Conservation (phyloP, 2,113 vertebrate genomes). For the Rattus norvegicus region DNA sequence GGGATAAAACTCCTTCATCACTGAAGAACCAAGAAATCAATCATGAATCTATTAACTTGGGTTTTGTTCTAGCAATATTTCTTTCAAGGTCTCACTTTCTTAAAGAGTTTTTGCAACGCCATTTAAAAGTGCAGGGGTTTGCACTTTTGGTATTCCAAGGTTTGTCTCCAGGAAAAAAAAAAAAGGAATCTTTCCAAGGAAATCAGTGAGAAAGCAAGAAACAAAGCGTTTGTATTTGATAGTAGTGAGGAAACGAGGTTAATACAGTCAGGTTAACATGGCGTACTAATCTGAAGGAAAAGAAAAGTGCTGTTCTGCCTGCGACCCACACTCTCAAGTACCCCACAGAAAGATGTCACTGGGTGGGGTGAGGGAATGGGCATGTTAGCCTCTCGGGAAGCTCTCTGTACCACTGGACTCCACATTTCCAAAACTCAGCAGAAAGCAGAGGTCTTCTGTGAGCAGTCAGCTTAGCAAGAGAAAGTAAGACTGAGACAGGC, state of each 20-base stretch:
- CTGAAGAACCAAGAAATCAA: not conserved
- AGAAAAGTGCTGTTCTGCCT: not conserved
- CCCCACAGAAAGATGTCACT: not conserved
- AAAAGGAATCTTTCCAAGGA: constrained; percentile 8
- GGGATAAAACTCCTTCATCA: not conserved
- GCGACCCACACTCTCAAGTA: not conserved
- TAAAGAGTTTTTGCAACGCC: not conserved
- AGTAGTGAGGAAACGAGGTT: not conserved
- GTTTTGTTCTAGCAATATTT: not conserved
- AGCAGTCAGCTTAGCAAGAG: not conserved
- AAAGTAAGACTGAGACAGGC: not conserved
- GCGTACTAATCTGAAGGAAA: not conserved
- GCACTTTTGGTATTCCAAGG: not conserved
- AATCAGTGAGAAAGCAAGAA: not conserved
- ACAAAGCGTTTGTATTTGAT: not conserved
- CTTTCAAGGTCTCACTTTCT: not conserved
- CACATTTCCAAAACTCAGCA: not conserved
- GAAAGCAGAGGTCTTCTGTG: not conserved
- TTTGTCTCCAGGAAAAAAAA: not conserved
- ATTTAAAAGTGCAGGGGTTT: not conserved
- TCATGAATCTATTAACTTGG: not conserved
- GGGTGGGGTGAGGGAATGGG: not conserved
- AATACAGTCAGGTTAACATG: not conserved
- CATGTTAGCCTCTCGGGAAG: not conserved
- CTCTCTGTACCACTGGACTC: not conserved